phyloP scores from a whole-genome alignment of 2,888 invertebrate species.

The Drosophila quinaria region DNA sequence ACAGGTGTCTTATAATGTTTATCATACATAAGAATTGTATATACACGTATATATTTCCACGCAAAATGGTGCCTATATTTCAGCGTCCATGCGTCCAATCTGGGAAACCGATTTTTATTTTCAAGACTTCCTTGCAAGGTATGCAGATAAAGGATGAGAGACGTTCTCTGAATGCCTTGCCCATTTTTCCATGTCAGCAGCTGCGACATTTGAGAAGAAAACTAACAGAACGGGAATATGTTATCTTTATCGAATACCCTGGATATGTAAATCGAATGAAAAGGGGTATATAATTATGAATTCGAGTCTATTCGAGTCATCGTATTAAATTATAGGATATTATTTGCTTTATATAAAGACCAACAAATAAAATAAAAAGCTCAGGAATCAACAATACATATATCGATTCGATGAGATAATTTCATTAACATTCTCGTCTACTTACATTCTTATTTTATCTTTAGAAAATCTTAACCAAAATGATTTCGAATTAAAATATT shows the following conservation, averaged over 20 bases:
- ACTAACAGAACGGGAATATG: neutral
- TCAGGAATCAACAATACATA: neutral
- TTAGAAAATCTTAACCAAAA: neutral
- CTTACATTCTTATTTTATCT: neutral
- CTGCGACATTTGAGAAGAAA: conserved; percentile 42
- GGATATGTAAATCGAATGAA: neutral
- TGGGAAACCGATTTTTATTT: conserved; percentile 34
- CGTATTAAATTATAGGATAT: neutral
- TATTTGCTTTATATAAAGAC: no score
- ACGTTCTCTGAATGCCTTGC: conserved; percentile 13
- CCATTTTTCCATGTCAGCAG: conserved; percentile 61
- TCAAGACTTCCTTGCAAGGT: conserved; percentile 28
- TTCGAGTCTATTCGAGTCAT: neutral
- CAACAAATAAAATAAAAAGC: neutral
- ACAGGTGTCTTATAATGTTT: neutral
- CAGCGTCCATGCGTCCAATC: conserved; percentile 11
- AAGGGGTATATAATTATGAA: neutral
- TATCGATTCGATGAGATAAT: no score
- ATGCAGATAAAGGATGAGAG: neutral
- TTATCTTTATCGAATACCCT: conserved; percentile 1
- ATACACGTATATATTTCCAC: neutral
- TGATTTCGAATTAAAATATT: neutral
- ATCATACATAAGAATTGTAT: neutral
- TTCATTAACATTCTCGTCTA: no score
- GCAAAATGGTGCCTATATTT: conserved; percentile 21